Percentiles rank a stretch among this genome's conserved stretches.
Evolutionary conservation across 1,140 invertebrate species (phyloP).

Genomic region (Penaeus indicus): DNA sequence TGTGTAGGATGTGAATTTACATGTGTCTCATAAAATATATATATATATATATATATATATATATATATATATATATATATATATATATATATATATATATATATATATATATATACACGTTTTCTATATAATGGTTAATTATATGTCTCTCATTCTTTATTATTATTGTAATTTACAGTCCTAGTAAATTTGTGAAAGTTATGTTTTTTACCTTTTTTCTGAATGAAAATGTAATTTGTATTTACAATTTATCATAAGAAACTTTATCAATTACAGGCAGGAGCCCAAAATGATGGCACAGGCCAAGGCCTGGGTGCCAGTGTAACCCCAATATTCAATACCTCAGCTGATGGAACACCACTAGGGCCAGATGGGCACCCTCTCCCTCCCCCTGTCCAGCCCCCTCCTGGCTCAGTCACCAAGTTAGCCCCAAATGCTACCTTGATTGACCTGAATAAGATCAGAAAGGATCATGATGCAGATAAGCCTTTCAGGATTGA

Average conservation of each 20-base stretch:
- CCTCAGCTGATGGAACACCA: conserved; percentile 47
- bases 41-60: no score
- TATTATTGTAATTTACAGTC: no score
- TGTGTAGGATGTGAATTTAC: no score
- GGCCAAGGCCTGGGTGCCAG: not conserved
- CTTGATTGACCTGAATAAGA: conserved; percentile 65
- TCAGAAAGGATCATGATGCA: conserved; percentile 57
- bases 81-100: no score
- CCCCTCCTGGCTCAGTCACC: conserved; percentile 63
- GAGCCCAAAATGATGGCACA: conserved; percentile 20
- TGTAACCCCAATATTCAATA: conserved; percentile 46
- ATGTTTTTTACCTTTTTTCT: no score
- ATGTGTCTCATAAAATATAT: no score
- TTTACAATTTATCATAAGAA: not conserved
- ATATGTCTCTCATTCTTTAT: no score
- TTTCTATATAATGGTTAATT: no score
- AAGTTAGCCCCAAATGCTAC: conserved; percentile 66
- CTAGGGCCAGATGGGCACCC: conserved; percentile 53
- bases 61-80: no score
- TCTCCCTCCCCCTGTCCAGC: conserved; percentile 45
- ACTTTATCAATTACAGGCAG: not conserved
- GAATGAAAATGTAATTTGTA: not conserved
- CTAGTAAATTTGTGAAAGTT: no score
- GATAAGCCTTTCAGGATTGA: conserved; percentile 65
- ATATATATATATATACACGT: no score